Evolutionary conservation across 2,888 invertebrate species (phyloP).

Genomic region (Lasioglossum zephyrum): DNA sequence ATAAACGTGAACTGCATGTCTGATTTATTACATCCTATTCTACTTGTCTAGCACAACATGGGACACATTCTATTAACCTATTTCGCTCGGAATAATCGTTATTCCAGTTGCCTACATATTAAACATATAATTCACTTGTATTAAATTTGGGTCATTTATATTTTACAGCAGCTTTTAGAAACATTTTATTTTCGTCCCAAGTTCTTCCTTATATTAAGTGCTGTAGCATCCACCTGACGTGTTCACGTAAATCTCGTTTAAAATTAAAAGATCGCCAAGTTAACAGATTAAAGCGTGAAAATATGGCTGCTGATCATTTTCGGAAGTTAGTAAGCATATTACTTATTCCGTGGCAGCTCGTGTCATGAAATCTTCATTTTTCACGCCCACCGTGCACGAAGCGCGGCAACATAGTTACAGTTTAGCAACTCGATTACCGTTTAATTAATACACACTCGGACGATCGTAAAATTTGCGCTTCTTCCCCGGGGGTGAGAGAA

Average conservation of each 20-base stretch:
- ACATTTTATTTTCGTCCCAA: not conserved
- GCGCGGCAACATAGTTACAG: not conserved
- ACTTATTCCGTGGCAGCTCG: not conserved
- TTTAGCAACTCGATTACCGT: conserved; percentile 37
- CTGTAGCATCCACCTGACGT: not conserved
- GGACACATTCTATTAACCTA: conserved; percentile 10
- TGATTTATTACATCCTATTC: conserved; percentile 9
- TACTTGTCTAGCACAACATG: conserved; percentile 1
- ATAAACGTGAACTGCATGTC: not conserved
- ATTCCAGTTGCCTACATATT: not conserved
- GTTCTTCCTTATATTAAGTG: not conserved
- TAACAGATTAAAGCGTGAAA: not conserved
- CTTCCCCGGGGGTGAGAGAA: not conserved
- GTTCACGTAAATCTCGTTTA: not conserved
- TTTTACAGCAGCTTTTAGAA: not conserved
- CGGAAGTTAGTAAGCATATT: not conserved
- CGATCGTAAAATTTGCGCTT: conserved; percentile 39
- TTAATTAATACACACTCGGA: conserved; percentile 39
- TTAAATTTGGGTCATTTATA: rapidly evolving
- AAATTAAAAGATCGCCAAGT: not conserved
- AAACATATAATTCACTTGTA: not conserved
- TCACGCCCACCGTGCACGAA: not conserved
- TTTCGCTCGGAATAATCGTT: not conserved
- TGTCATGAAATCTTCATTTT: conserved; percentile 11
- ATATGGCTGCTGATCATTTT: not conserved